Evolutionary conservation across 1,140 invertebrate species (phyloP).

Genomic region (Drosophila bocki): DNA sequence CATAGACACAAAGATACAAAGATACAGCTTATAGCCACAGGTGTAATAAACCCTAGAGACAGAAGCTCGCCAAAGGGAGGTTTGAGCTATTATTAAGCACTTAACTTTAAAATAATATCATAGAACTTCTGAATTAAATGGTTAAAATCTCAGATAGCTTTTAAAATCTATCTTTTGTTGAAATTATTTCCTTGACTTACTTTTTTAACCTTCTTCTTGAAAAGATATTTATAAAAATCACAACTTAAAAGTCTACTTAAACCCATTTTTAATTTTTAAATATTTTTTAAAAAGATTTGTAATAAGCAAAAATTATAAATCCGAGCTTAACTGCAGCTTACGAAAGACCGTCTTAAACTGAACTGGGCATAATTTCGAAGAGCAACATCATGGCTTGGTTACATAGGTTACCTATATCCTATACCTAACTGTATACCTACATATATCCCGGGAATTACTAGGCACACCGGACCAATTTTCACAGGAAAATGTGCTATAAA

Average conservation of each 20-base stretch:
- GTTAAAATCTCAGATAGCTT: no score
- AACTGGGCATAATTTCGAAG: not conserved
- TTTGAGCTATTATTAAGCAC: not conserved
- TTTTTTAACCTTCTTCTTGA: not conserved
- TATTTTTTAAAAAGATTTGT: not conserved
- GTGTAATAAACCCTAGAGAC: not conserved
- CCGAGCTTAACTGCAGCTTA: slow-evolving; percentile 2
- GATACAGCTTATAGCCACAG: slow-evolving; percentile 1
- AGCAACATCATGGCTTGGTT: not conserved
- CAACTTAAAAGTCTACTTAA: not conserved
- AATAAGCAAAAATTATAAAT: not conserved
- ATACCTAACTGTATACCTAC: slow-evolving; percentile 4
- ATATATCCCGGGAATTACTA: not conserved
- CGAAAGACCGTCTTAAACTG: slow-evolving; percentile 9
- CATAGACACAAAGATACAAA: slow-evolving; percentile 10
- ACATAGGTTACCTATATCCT: slow-evolving; percentile 7
- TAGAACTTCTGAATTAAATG: not conserved
- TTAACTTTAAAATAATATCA: not conserved
- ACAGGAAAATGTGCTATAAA: not conserved
- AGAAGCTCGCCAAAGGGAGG: not conserved
- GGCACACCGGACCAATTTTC: not conserved
- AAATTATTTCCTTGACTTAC: not conserved
- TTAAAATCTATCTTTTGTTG: no score
- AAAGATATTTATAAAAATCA: slow-evolving; percentile 1
- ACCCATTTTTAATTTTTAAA: not conserved